These are phyloP conservation scores for Scleropages formosus DNA, from an alignment of 2,797 vertebrate genomes.

Conservation along the genomic window DNA sequence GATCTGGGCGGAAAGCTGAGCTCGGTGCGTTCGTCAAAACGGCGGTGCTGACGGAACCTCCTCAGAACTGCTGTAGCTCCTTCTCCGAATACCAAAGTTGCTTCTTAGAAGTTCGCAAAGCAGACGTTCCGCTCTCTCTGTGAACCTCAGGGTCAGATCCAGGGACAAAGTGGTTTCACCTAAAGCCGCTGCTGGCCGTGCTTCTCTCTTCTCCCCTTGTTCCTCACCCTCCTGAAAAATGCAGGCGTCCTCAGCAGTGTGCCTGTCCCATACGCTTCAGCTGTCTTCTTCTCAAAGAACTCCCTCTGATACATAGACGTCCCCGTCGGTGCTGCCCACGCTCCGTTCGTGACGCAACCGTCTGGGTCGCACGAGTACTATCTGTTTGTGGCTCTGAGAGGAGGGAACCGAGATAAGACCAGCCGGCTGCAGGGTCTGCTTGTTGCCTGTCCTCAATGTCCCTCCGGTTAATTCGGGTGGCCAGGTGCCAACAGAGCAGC, in stretches of 20 bases:
- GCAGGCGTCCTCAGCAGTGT: not conserved
- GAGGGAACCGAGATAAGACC: slow-evolving; percentile 2
- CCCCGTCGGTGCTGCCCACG: slow-evolving; percentile 16
- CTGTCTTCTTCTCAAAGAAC: not conserved
- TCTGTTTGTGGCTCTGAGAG: slow-evolving; percentile 25
- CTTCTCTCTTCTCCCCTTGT: not conserved
- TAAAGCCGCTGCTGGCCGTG: not conserved
- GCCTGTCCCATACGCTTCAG: not conserved
- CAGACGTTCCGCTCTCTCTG: not conserved
- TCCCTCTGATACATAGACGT: slow-evolving; percentile 14
- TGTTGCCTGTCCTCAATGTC: not conserved
- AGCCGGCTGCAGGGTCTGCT: not conserved
- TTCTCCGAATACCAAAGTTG: not conserved
- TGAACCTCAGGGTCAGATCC: not conserved
- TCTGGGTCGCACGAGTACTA: slow-evolving; percentile 26
- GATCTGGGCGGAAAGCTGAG: not conserved
- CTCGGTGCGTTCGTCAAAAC: not conserved
- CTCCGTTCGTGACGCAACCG: slow-evolving; percentile 27
- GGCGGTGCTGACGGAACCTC: not conserved
- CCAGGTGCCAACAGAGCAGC: not conserved
- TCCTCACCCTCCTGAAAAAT: not conserved
- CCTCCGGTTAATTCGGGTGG: not conserved
- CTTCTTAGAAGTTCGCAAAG: not conserved
- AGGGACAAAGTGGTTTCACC: not conserved
- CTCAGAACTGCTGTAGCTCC: not conserved